Conservation (phyloP, 2,888 invertebrate genomes). For the Pogonocherus hispidulus region DNA sequence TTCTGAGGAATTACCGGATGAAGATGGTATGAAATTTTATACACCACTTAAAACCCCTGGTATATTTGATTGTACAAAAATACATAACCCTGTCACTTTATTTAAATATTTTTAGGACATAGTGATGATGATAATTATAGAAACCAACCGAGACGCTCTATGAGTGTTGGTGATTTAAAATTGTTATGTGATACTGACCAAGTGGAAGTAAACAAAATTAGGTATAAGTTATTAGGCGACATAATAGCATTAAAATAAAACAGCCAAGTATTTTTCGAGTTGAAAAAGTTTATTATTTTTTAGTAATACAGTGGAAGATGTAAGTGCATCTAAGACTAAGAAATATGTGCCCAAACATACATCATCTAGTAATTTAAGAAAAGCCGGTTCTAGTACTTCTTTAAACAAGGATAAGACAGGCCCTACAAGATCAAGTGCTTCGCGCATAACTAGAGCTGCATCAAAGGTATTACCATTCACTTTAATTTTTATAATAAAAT, state of each 20-base stretch:
- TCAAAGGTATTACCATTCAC: constrained; percentile 16
- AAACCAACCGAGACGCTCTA: constrained; percentile 19
- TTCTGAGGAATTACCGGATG: neutral
- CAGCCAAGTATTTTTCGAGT: neutral
- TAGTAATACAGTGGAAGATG: neutral
- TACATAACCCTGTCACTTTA: neutral
- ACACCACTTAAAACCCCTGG: neutral
- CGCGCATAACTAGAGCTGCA: neutral
- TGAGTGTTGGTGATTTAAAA: constrained; percentile 31
- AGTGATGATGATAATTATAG: neutral
- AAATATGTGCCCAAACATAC: neutral
- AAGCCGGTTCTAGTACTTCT: neutral
- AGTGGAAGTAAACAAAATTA: neutral
- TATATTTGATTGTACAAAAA: neutral
- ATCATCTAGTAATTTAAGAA: neutral
- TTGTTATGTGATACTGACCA: neutral
- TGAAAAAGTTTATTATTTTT: neutral
- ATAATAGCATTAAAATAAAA: neutral
- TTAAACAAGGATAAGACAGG: constrained; percentile 2
- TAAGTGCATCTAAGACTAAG: neutral
- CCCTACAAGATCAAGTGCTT: neutral
- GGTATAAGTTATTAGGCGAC: neutral
- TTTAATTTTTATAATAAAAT: no score
- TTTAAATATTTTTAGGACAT: neutral
- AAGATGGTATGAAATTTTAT: neutral